These are phyloP conservation scores for Otocyon megalotis DNA, from an alignment of 2,113 vertebrate genomes.

Conservation along the genomic window DNA sequence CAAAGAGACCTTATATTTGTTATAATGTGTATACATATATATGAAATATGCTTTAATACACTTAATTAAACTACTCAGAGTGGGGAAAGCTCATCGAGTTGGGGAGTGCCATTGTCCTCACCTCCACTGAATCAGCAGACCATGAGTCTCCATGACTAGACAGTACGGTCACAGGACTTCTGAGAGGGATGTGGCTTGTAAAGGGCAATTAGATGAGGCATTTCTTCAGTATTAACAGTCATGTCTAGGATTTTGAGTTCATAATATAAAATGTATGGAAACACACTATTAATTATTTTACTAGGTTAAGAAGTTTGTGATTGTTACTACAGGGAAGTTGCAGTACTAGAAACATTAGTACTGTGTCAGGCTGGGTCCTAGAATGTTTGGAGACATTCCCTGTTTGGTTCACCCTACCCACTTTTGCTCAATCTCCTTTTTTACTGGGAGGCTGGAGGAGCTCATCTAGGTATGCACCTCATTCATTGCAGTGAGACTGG, in stretches of 20 bases:
- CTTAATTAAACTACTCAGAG: background rate
- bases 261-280: background rate
- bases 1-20: background rate
- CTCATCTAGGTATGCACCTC: background rate
- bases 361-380: background rate
- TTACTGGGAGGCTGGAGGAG: background rate
- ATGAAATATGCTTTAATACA: background rate
- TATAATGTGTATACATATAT: background rate
- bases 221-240: background rate
- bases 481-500: background rate
- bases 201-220: background rate
- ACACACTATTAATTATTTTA: background rate
- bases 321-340: background rate
- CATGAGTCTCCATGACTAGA: background rate
- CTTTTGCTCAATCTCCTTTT: background rate
- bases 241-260: background rate
- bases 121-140: background rate
- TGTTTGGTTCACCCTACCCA: rapidly evolving
- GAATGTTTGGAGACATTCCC: background rate
- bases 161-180: background rate
- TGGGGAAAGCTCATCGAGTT: background rate
- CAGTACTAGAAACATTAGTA: background rate
- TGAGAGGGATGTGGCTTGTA: background rate
- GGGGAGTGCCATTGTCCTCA: background rate
- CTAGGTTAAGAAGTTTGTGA: background rate